phyloP scores from a whole-genome alignment of 2,113 vertebrate genomes.

The Phaethon lepturus region DNA sequence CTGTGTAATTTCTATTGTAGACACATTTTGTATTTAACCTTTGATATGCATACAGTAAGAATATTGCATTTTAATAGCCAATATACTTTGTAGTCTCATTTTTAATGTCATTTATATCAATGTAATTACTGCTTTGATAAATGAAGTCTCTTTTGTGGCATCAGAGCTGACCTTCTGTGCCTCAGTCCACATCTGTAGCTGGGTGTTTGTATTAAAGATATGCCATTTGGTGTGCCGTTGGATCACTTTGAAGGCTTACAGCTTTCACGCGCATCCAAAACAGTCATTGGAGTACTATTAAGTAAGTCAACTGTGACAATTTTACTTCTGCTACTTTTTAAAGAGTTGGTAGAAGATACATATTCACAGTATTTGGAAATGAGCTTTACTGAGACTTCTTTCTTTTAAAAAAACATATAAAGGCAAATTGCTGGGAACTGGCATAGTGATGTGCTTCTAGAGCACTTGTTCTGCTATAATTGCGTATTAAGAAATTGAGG shows the following conservation, averaged over 20 bases:
- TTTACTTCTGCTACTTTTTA: neutral
- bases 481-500: neutral
- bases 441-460: neutral
- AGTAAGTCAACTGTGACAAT: neutral
- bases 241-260: neutral
- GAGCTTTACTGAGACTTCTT: neutral
- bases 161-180: neutral
- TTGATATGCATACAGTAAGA: neutral
- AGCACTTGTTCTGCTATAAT: neutral
- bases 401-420: neutral
- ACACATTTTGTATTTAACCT: neutral
- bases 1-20: neutral
- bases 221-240: rapidly evolving
- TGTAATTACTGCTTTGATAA: neutral
- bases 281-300: neutral
- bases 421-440: neutral
- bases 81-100: neutral
- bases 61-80: neutral
- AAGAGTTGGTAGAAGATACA: neutral
- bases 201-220: neutral
- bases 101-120: neutral
- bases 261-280: neutral
- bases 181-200: neutral
- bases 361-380: neutral
- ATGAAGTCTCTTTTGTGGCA: neutral